Base-by-base conservation (phyloP, 2,113 vertebrate genomes). In the Platichthys stellatus region DNA sequence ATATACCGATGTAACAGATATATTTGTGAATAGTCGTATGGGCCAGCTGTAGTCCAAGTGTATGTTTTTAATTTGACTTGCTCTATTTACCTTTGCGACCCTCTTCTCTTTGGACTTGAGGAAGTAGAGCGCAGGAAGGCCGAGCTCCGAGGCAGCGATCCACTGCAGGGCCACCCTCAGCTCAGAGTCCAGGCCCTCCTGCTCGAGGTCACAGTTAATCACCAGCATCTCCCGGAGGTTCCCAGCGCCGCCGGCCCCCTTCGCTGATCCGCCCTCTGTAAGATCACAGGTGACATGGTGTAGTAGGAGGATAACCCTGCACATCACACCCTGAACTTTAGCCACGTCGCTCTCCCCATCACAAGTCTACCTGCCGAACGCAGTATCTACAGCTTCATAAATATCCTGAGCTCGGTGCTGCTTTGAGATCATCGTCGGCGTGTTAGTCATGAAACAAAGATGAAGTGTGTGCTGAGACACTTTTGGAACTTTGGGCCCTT, bases 141-240 rank as follows among this genome's bases (percentile, higher is more conserved):
- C 97, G 8, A 99, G 95, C 74, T 99, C 97, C 0, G 97, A 99
- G 47, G 97, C 98, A 0, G 98, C 97, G 12, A 99, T 97, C 98
- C 97, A 99, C 79, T 99, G 97, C 77, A 99, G 93, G 3, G 95
- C 95, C 56, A 95, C 93, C 76, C 96, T 92, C 28, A 99, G 92
- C 85, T 99, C 97, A 0, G 85, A 87, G 0, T 99, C 94, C 0
- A 95, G 93, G 54, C 94, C 90, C 21, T 96, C 96, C 0, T 95
- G 90, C 45, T 96, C 96, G 78, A 98, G 90, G 88, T 98, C 97
- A 64, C 96, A 96, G 91, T 99, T 99, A 69, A 98, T 92, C 86
- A 99, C 96, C 85, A 98, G 87, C 23, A 99, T 88, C 67, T 95
- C 95, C 76, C 93, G 93, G 60, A 95, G 93, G 76, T 76, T 89